These are phyloP conservation scores for Epinephelus lanceolatus DNA, from an alignment of 2,113 vertebrate species.

Conservation along the genomic window DNA sequence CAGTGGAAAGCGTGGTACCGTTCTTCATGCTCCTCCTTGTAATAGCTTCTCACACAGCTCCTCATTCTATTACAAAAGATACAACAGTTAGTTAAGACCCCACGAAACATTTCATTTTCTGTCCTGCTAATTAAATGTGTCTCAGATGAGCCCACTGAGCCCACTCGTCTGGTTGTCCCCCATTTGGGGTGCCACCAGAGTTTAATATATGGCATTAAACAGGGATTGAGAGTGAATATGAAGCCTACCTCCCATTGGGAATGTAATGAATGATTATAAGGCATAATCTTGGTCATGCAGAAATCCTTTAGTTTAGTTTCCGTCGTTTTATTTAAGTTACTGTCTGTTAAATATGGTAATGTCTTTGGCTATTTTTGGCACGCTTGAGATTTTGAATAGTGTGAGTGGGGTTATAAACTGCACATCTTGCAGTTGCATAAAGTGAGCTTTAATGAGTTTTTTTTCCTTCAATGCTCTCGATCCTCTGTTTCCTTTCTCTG, in stretches of 20 bases:
- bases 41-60: conserved; percentile 69
- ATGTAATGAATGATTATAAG: conserved; percentile 85
- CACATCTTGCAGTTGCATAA: conserved; percentile 58
- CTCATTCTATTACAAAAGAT: conserved; percentile 82
- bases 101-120: conserved; percentile 83
- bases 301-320: conserved; percentile 80
- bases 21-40: conserved; percentile 62
- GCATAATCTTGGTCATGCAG: conserved; percentile 84
- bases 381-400: conserved; percentile 41
- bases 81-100: conserved; percentile 83
- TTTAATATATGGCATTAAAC: conserved; percentile 86
- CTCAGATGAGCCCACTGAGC: conserved; percentile 83
- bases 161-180: conserved; percentile 74
- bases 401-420: conserved; percentile 51
- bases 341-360: conserved; percentile 71
- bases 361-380: conserved; percentile 63
- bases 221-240: conserved; percentile 83
- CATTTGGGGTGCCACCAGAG: conserved; percentile 82
- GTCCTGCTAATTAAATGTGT: conserved; percentile 84
- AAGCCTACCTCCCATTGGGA: conserved; percentile 84
- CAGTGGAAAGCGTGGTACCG: conserved; percentile 44
- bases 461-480: background rate
- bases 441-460: conserved; percentile 36
- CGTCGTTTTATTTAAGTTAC: conserved; percentile 77
- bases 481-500: conserved; percentile 34